Evolutionary conservation across 1,140 invertebrate species (phyloP).

Genomic region (Zophobas morio): DNA sequence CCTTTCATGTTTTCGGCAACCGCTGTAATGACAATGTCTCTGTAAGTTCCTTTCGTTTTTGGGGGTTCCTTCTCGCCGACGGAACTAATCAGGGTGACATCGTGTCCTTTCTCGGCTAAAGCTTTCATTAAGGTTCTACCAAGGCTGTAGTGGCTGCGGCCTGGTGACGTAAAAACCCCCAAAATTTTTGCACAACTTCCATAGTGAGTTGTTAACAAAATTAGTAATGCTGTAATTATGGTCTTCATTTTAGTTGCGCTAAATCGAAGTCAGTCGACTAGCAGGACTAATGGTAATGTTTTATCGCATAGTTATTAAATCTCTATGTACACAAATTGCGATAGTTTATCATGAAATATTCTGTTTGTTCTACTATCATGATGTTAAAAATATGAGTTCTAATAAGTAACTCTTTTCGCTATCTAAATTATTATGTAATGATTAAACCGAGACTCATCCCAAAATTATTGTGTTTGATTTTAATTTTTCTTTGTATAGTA

Average conservation of each 20-base stretch:
- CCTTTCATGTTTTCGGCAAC: slow-evolving; percentile 3
- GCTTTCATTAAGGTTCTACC: slow-evolving; percentile 76
- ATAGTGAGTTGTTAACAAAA: not conserved
- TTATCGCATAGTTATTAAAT: no score
- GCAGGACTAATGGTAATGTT: no score
- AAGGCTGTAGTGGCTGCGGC: slow-evolving; percentile 79
- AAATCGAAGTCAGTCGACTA: no score
- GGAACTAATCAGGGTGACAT: slow-evolving; percentile 78
- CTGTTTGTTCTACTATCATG: no score
- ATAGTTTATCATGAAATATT: no score
- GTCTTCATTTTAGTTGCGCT: not conserved
- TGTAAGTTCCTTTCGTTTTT: slow-evolving; percentile 57
- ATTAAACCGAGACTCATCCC: no score
- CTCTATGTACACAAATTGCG: no score
- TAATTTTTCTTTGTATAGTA: no score
- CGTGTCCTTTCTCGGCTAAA: slow-evolving; percentile 75
- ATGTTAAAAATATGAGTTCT: no score
- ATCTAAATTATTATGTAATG: no score
- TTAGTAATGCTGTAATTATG: not conserved
- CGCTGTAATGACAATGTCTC: slow-evolving; percentile 46
- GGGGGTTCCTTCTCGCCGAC: slow-evolving; percentile 69
- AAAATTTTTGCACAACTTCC: slow-evolving; percentile 70
- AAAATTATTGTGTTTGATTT: no score
- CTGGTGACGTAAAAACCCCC: slow-evolving; percentile 75
- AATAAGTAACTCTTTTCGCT: no score